phyloP scores from a whole-genome alignment of 2,113 vertebrate species.

The Oryzias celebensis region DNA sequence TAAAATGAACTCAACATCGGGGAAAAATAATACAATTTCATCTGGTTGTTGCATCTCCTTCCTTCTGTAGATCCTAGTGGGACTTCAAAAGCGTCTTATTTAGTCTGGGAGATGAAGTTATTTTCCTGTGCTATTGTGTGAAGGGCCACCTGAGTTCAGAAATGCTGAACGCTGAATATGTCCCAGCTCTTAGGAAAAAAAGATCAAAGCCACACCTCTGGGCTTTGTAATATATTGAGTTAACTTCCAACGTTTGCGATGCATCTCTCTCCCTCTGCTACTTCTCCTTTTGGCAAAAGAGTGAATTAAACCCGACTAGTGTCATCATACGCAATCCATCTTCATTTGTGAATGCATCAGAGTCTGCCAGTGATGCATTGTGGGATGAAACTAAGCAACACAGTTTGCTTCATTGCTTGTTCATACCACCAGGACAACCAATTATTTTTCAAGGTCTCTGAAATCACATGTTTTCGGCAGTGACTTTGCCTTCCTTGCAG shows the following conservation, averaged over 20 bases:
- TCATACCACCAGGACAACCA: conserved; percentile 45
- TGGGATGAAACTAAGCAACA: conserved; percentile 59
- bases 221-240: conserved; percentile 59
- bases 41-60: conserved; percentile 33
- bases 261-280: conserved; percentile 32
- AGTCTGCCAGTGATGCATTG: conserved; percentile 34
- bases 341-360: conserved; percentile 67
- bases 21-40: conserved; percentile 38
- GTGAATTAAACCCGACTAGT: conserved; percentile 52
- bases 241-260: conserved; percentile 34
- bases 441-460: conserved; percentile 55
- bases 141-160: conserved; percentile 37
- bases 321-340: conserved; percentile 65
- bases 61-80: conserved; percentile 29
- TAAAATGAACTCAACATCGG: conserved; percentile 41
- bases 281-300: conserved; percentile 41
- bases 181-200: conserved; percentile 28
- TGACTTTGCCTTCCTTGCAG: conserved; percentile 32
- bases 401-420: conserved; percentile 45
- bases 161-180: conserved; percentile 10
- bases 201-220: conserved; percentile 65
- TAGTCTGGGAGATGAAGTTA: conserved; percentile 33
- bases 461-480: conserved; percentile 34
- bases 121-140: conserved; percentile 32
- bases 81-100: conserved; percentile 44